Evolutionary conservation across 2,113 vertebrate genomes (phyloP).

Genomic region (Etia nguti): DNA sequence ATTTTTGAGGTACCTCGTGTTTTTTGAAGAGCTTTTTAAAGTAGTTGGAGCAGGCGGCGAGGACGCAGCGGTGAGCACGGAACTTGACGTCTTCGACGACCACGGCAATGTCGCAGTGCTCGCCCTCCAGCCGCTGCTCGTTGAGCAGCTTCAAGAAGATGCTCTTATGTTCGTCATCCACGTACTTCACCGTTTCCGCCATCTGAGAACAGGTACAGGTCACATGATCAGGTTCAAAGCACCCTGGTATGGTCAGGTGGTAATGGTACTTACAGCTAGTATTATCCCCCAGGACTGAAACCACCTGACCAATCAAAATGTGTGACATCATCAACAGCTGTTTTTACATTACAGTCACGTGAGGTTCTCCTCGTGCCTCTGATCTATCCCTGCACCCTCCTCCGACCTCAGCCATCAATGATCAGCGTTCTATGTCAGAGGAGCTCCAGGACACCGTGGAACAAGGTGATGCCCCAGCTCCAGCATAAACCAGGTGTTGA

Average conservation of each 20-base stretch:
- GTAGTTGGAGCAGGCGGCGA: conserved; percentile 97
- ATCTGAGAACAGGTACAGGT: conserved; percentile 63
- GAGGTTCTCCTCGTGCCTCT: not conserved
- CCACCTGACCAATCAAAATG: not conserved
- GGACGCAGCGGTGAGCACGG: conserved; percentile 91
- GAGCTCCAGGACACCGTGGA: not conserved
- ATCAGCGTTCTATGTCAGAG: not conserved
- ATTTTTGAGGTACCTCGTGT: conserved; percentile 71
- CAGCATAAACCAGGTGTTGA: not conserved
- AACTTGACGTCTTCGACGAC: conserved; percentile 98
- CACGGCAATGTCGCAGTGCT: conserved; percentile 96
- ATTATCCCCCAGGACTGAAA: not conserved
- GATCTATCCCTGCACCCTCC: not conserved
- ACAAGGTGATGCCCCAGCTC: not conserved
- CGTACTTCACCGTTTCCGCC: conserved; percentile 96
- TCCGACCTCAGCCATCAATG: not conserved
- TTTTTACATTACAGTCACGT: not conserved
- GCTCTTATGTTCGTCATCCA: conserved; percentile 94
- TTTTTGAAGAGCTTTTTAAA: conserved; percentile 99
- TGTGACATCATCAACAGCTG: not conserved
- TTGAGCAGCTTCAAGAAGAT: conserved; percentile 95
- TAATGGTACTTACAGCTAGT: not conserved
- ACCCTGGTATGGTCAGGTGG: not conserved
- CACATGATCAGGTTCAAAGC: not conserved
- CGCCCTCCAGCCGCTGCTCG: conserved; percentile 92